These are phyloP conservation scores for Promerops cafer DNA, from an alignment of 2,113 vertebrate species.

Conservation along the genomic window DNA sequence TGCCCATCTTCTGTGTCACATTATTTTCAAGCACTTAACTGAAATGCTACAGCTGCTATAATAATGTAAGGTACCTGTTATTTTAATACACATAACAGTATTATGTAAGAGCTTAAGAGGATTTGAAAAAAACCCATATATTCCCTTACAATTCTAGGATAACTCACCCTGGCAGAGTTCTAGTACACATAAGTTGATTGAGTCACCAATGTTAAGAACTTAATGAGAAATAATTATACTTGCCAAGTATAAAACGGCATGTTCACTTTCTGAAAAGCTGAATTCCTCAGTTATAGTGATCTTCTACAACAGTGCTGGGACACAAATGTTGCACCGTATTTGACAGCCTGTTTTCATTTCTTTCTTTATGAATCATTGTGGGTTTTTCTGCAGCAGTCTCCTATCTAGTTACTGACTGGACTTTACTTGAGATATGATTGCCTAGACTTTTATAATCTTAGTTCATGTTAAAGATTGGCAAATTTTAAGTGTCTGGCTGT, in stretches of 20 bases:
- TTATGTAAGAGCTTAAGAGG: slow-evolving; percentile 41
- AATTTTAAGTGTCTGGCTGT: background rate
- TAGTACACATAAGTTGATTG: background rate
- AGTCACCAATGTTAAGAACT: background rate
- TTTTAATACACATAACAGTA: background rate
- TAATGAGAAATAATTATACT: background rate
- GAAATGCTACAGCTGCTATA: background rate
- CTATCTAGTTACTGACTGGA: background rate
- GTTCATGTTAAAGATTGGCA: background rate
- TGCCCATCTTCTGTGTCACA: background rate
- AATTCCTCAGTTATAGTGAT: background rate
- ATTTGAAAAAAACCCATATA: slow-evolving; percentile 1
- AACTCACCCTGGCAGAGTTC: background rate
- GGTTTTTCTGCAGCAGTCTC: background rate
- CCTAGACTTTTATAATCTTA: background rate
- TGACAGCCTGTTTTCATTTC: background rate
- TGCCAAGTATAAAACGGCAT: background rate
- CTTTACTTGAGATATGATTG: background rate
- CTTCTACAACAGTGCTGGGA: background rate
- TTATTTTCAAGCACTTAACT: background rate
- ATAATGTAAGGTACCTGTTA: background rate
- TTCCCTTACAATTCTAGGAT: background rate
- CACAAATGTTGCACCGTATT: background rate
- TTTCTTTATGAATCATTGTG: background rate
- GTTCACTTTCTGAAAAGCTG: background rate